Conservation (phyloP, 64 coral and sea anemone genomes). For the Acropora yongei region DNA sequence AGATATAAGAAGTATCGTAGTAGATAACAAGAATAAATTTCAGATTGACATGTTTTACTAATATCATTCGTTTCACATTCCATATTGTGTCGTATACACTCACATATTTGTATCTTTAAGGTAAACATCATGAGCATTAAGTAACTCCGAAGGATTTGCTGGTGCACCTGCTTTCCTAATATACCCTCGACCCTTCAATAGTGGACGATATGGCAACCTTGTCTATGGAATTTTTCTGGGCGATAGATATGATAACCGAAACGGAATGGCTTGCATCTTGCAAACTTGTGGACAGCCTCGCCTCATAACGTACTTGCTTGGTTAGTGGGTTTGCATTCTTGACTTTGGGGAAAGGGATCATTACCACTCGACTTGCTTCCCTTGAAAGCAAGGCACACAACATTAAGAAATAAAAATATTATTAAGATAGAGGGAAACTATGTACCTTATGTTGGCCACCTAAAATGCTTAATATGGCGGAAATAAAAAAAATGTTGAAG, state of each 20-base stretch:
- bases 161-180: conserved; percentile 9
- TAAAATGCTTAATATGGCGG: background rate
- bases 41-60: too few species aligned
- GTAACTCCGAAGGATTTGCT: background rate
- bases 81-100: background rate
- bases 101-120: background rate
- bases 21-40: too few species aligned
- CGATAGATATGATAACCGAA: background rate
- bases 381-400: background rate
- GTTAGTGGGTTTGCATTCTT: background rate
- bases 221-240: background rate
- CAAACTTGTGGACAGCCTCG: background rate
- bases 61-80: background rate
- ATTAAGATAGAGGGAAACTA: background rate
- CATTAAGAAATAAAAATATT: background rate
- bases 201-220: background rate
- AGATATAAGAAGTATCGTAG: too few species aligned
- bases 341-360: background rate
- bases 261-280: background rate
- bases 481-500: background rate
- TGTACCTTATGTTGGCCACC: background rate
- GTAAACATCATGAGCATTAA: background rate
- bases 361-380: conserved; percentile 12
- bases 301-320: background rate
- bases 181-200: background rate